Conservation (phyloP, 2,797 vertebrate genomes). For the Zonotrichia albicollis region DNA sequence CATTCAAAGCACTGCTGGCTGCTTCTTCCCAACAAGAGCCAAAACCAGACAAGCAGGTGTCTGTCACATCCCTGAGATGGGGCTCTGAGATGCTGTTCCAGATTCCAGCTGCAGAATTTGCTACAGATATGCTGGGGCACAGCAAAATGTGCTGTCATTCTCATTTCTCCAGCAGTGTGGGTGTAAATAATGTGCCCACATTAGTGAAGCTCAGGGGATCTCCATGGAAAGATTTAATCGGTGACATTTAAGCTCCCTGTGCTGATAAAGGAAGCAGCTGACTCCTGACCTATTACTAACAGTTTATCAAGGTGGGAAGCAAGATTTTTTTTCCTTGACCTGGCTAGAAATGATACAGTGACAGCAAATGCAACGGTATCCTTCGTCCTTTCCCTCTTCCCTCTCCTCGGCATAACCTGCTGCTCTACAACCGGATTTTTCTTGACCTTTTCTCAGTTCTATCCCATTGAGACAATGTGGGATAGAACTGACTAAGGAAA, state of each 20-base stretch:
- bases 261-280: slow-evolving; percentile 45
- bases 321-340: slow-evolving; percentile 12
- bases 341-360: background rate
- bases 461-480: background rate
- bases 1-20: background rate
- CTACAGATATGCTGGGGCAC: background rate
- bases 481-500: background rate
- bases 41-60: background rate
- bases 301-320: slow-evolving; percentile 42
- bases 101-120: slow-evolving; percentile 27
- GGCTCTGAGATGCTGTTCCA: background rate
- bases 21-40: background rate
- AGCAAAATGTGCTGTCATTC: slow-evolving; percentile 36
- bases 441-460: slow-evolving; percentile 6
- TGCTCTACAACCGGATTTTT: background rate
- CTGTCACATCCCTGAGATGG: background rate
- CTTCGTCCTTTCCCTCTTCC: background rate
- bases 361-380: background rate
- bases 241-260: slow-evolving; percentile 71
- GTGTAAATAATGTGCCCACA: slow-evolving; percentile 67
- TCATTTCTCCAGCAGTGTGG: slow-evolving; percentile 55
- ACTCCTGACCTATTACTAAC: slow-evolving; percentile 65
- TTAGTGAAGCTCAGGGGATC: slow-evolving; percentile 64
- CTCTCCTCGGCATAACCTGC: background rate
- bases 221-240: slow-evolving; percentile 78